These are phyloP conservation scores for Cosmia pyralina DNA, from an alignment of 2,888 invertebrate species.

Conservation along the genomic window DNA sequence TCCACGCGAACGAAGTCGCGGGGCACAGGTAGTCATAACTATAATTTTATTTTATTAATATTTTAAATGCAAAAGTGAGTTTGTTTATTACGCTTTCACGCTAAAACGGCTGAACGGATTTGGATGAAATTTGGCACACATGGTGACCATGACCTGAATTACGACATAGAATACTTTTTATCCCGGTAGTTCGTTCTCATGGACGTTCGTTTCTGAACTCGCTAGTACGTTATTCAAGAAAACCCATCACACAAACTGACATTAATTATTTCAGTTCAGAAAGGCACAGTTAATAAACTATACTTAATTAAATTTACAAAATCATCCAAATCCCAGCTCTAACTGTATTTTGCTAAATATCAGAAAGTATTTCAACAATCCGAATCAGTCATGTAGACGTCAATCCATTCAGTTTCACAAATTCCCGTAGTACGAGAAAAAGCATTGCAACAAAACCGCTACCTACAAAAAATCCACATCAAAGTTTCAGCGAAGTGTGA, in stretches of 20 bases:
- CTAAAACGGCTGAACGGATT: no score
- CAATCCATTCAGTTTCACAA: background rate
- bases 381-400: background rate
- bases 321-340: background rate
- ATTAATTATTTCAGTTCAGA: background rate
- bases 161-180: no score
- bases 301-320: background rate
- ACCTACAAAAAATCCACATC: constrained; percentile 11
- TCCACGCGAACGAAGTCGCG: no score
- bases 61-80: no score
- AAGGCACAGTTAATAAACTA: background rate
- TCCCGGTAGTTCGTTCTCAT: no score
- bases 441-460: background rate
- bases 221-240: no score
- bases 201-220: no score
- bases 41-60: no score
- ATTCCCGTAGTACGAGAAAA: constrained; percentile 7
- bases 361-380: background rate
- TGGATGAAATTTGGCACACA: no score
- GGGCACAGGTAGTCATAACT: no score
- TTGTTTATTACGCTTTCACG: no score
- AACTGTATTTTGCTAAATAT: background rate
- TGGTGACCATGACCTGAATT: no score
- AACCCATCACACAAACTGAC: background rate
- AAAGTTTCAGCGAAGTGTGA: constrained; percentile 48